Base-by-base conservation (phyloP, 2,797 vertebrate species). In the Anguilla marmorata region DNA sequence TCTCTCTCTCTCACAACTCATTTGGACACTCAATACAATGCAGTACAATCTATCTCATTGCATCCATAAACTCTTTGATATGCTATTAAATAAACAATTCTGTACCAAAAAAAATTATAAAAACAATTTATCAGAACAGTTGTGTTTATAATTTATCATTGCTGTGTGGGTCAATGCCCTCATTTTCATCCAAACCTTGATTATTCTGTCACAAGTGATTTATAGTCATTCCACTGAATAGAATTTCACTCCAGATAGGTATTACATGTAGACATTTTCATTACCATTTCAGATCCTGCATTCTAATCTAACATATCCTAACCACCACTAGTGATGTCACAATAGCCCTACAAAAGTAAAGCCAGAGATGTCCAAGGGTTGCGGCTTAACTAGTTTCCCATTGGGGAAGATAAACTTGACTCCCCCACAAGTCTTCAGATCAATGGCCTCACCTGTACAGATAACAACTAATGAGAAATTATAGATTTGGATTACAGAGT, bases 201-300 rank as follows among this genome's bases (percentile, higher is more conserved):
- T 76, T 76, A 76, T 37, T 76, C 74, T 76, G 74, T 76, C 74
- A 76, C 37, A 33, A 19, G 24, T 76, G 74, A 76, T 76, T 76
- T 41, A 76, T 33, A 37, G 16, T 41, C 37, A 76, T 41, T 33
- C 24, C 74, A 76, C 33, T 76, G 74, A 76, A 76, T 19, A 21
- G 14, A 76, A 19, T 21, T 41, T 41, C 33, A 76, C 33, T 76
- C 74, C 74, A 45, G 33, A 76, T 19, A 33, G 69, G 69, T 33
- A 76, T 41, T 33, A 72, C 27, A 72, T 66, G 14, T 16, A 60
- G 12, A 33, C 0, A 72, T 72, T 11, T 72, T 33, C 69, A 72
- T 41, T 41, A 74, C 16, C 72, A 41, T 41, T 76, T 33, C 66
- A 72, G 24, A 30, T 30, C 2, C n/a, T 72, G 9, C 27, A 72